Evolutionary conservation across 2,797 vertebrate genomes (phyloP).

Genomic region (Crocidura indochinensis): DNA sequence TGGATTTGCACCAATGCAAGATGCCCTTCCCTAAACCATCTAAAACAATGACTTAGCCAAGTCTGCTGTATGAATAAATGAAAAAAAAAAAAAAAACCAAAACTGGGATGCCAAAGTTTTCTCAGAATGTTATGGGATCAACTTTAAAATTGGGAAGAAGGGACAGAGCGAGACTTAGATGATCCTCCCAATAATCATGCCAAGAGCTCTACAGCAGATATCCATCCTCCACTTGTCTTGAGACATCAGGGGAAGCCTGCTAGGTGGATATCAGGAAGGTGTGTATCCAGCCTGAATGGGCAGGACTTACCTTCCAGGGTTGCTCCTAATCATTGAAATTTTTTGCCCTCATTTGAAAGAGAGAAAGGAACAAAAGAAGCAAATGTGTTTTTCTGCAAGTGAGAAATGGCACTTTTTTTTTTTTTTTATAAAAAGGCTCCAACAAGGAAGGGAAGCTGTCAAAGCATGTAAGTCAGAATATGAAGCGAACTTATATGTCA

Average conservation of each 20-base stretch:
- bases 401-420: background rate
- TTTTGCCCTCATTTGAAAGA: slow-evolving; percentile 1
- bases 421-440: background rate
- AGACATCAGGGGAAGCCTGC: background rate
- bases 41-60: background rate
- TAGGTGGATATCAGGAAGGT: background rate
- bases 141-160: background rate
- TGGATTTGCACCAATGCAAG: background rate
- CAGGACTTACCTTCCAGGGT: background rate
- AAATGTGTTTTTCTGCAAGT: background rate
- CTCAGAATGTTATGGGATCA: background rate
- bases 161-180: background rate
- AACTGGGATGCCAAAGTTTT: background rate
- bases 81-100: background rate
- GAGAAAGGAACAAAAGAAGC: background rate
- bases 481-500: background rate
- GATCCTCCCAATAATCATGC: too few species aligned
- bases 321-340: background rate
- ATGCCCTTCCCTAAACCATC: background rate
- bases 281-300: background rate
- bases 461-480: background rate
- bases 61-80: background rate
- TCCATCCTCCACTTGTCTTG: background rate
- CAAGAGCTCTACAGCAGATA: too few species aligned
- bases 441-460: background rate